A percentile compares a stretch with the other conserved stretches of the same genome.
phyloP scores from a whole-genome alignment of 2,113 vertebrate species.

The Scomber colias region DNA sequence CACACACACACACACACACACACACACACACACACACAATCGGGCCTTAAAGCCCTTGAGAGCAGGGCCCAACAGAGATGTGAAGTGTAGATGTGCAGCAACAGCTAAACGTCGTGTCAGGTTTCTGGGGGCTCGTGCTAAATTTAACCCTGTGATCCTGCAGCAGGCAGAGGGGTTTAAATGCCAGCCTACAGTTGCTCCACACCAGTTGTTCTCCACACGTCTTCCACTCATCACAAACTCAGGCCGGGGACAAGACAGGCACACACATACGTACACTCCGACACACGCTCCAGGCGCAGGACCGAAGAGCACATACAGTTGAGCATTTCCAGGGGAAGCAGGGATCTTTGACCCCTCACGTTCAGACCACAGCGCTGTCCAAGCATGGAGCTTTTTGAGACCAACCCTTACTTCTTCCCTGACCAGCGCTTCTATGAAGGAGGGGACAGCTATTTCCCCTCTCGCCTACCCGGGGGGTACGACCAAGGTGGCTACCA shows the following conservation, averaged over 20 bases:
- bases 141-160: constrained; percentile 99
- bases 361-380: constrained; percentile 32
- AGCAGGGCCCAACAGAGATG: constrained; percentile 89
- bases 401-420: constrained; percentile 97
- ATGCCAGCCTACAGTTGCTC: constrained; percentile 95
- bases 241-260: constrained; percentile 62
- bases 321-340: constrained; percentile 56
- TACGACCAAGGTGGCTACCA: constrained; percentile 89
- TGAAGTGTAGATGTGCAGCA: constrained; percentile 98
- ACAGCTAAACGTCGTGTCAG: constrained; percentile 97
- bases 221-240: constrained; percentile 86
- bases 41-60: constrained; percentile 83
- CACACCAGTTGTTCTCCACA: constrained; percentile 87
- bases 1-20: constrained; percentile 8
- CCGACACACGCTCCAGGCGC: constrained; percentile 61
- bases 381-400: constrained; percentile 95
- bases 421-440: constrained; percentile 97
- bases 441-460: constrained; percentile 91
- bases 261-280: constrained; percentile 55
- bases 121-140: constrained; percentile 95
- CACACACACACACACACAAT: constrained; percentile 58
- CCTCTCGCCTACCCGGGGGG: constrained; percentile 87
- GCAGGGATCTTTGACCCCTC: constrained; percentile 60
- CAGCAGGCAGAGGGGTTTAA: constrained; percentile 97
- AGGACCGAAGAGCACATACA: constrained; percentile 63